These are phyloP conservation scores for Antigone vipio DNA, from an alignment of 2,113 vertebrate species.

Conservation along the genomic window DNA sequence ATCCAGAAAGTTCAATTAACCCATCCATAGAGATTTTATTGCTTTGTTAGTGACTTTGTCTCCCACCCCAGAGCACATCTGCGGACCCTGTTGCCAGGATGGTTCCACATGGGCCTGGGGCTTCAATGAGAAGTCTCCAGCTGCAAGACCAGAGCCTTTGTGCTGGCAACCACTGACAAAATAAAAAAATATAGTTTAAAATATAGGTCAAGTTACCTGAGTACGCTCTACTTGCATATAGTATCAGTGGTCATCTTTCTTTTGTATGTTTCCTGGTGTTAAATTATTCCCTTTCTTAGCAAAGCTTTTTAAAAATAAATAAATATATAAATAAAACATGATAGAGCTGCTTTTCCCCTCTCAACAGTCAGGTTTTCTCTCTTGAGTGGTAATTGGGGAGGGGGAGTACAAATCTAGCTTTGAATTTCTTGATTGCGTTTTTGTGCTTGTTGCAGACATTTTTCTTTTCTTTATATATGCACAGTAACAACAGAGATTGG, in stretches of 20 bases:
- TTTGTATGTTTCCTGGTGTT: constrained; percentile 43
- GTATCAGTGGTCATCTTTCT: constrained; percentile 54
- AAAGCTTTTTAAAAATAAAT: constrained; percentile 66
- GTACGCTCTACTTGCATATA: constrained; percentile 32
- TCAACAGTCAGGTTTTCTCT: constrained; percentile 58
- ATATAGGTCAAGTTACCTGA: constrained; percentile 44
- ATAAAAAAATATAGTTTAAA: constrained; percentile 20
- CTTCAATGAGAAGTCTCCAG: not conserved
- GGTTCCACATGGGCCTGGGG: not conserved
- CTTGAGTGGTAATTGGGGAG: constrained; percentile 32
- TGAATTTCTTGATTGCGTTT: constrained; percentile 53
- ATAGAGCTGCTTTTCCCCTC: constrained; percentile 52
- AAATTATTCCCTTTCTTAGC: constrained; percentile 67
- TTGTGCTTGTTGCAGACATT: not conserved
- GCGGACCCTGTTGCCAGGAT: not conserved
- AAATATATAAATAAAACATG: constrained; percentile 69
- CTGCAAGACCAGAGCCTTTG: constrained; percentile 6
- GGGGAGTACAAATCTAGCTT: constrained; percentile 27
- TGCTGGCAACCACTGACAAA: not conserved
- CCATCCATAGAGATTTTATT: not conserved
- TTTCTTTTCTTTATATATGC: not conserved
- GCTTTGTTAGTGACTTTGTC: not conserved
- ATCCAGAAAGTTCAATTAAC: constrained; percentile 36
- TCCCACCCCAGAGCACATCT: not conserved
- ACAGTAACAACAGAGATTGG: not conserved